Percentiles rank a stretch among this genome's conserved stretches.
phyloP scores from a whole-genome alignment of 2,888 invertebrate genomes.

The Drosophila picticornis region DNA sequence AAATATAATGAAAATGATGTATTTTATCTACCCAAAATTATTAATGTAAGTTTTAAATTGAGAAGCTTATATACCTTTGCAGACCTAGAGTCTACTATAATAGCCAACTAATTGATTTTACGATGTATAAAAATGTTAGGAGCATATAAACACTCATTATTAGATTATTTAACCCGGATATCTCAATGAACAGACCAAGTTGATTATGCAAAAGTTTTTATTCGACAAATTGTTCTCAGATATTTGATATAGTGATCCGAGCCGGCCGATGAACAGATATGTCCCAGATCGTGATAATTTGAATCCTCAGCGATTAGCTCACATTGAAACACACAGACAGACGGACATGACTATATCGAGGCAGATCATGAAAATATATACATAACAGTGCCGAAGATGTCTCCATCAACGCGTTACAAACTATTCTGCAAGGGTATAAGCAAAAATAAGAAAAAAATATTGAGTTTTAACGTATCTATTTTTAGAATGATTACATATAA shows the following conservation, averaged over 20 bases:
- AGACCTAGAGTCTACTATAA: background rate
- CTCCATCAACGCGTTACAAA: background rate
- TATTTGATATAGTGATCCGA: background rate
- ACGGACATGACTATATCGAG: background rate
- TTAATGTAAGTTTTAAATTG: constrained; percentile 71
- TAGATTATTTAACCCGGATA: background rate
- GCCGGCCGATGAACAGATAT: background rate
- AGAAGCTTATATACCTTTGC: constrained; percentile 7
- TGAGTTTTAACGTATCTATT: constrained; percentile 35
- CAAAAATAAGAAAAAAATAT: background rate
- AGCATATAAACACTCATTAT: background rate
- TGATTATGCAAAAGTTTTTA: background rate
- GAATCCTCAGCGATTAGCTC: background rate
- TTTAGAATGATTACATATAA: constrained; percentile 31
- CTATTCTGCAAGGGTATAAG: constrained; percentile 2
- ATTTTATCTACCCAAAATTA: constrained; percentile 57
- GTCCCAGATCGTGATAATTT: background rate
- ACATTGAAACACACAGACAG: background rate
- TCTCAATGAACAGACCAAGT: background rate
- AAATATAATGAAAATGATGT: constrained; percentile 30
- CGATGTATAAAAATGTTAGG: background rate
- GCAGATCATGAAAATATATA: background rate
- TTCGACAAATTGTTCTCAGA: background rate
- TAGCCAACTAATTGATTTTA: background rate
- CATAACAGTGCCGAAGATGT: background rate